A percentile compares a stretch with the other conserved stretches of the same genome.
phyloP scores from a whole-genome alignment of 2,113 vertebrate species.

The Ramphastos sulfuratus region DNA sequence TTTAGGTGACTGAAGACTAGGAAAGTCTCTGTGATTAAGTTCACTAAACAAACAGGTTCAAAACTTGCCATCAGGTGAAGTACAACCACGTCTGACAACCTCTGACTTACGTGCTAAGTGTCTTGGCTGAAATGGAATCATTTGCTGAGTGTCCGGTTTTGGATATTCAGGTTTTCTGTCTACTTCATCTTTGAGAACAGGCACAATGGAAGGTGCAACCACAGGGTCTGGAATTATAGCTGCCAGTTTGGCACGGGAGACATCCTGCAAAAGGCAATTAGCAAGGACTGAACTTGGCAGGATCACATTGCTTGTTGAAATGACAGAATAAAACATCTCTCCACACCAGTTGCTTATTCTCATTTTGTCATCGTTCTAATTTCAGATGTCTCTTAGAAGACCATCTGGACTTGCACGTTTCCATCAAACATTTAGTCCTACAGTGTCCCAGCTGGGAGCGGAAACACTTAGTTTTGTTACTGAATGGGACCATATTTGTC shows the following conservation, averaged over 20 bases:
- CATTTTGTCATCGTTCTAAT: not conserved
- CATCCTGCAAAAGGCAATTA: conserved; percentile 82
- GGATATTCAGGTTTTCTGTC: conserved; percentile 98
- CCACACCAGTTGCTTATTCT: not conserved
- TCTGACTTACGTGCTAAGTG: conserved; percentile 92
- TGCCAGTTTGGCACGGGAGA: conserved; percentile 94
- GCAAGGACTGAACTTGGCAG: conserved; percentile 53
- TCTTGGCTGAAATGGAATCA: conserved; percentile 98
- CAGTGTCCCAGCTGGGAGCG: not conserved
- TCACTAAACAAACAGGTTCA: not conserved
- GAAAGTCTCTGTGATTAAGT: not conserved
- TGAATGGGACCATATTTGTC: accelerated
- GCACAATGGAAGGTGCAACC: conserved; percentile 89
- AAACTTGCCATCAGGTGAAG: not conserved
- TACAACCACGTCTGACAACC: not conserved
- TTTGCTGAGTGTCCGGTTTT: conserved; percentile 97
- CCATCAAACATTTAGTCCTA: not conserved
- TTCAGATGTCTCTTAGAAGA: not conserved
- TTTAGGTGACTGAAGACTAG: not conserved
- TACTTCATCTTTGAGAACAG: conserved; percentile 90
- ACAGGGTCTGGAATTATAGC: conserved; percentile 92
- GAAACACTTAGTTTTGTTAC: not conserved
- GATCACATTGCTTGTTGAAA: not conserved
- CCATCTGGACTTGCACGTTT: conserved; percentile 19
- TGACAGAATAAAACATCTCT: not conserved